Percentiles rank a stretch among this genome's conserved stretches.
These are phyloP conservation scores for Rafetus swinhoei DNA, from an alignment of 2,113 vertebrate species.

Conservation along the genomic window DNA sequence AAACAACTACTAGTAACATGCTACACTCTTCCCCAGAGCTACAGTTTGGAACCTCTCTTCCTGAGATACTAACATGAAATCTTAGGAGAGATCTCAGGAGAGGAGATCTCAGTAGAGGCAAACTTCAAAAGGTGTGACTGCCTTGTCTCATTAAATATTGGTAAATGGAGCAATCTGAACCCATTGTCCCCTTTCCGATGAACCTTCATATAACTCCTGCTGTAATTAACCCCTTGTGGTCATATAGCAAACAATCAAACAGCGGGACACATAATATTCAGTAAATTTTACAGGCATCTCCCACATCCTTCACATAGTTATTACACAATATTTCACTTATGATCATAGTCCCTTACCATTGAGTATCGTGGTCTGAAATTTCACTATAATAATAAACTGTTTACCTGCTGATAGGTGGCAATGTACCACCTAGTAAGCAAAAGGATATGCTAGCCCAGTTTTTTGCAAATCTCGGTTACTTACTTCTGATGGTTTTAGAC, in stretches of 20 bases:
- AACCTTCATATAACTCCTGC: not conserved
- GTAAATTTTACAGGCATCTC: not conserved
- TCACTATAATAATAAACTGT: slow-evolving; percentile 46
- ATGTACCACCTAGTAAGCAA: not conserved
- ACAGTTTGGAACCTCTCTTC: not conserved
- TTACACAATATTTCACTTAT: slow-evolving; percentile 3
- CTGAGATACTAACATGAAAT: not conserved
- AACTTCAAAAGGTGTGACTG: not conserved
- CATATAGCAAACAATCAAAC: not conserved
- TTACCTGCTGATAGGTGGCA: slow-evolving; percentile 40
- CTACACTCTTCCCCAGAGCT: not conserved
- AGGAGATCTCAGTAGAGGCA: not conserved
- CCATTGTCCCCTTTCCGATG: not conserved
- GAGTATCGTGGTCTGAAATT: not conserved
- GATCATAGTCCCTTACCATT: slow-evolving; percentile 14
- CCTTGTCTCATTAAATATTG: not conserved
- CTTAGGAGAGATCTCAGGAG: no score
- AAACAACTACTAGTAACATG: no score
- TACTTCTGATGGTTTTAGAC: slow-evolving; percentile 6
- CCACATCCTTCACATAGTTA: not conserved
- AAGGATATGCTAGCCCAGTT: slow-evolving; percentile 20
- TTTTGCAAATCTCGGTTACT: slow-evolving; percentile 30
- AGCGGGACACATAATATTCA: not conserved
- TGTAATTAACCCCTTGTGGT: not conserved
- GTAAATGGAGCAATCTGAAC: not conserved